Evolutionary conservation across 2,797 vertebrate species (phyloP).

Genomic region (Pithecia hirsuta): DNA sequence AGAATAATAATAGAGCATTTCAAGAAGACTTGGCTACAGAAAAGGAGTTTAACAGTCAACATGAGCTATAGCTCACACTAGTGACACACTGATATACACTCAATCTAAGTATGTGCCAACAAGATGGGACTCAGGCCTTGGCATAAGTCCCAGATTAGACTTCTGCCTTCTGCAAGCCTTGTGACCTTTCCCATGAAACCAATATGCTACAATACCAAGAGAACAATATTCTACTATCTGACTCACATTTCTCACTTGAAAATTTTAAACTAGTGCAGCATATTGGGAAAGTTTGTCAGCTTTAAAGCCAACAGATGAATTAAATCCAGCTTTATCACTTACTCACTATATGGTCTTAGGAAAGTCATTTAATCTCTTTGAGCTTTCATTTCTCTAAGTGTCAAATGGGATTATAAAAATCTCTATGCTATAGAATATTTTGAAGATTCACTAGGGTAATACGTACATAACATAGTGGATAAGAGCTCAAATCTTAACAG

Average conservation of each 20-base stretch:
- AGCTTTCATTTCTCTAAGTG: conserved; percentile 3
- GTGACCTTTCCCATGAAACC: conserved; percentile 76
- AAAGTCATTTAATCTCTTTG: not conserved
- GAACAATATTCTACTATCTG: conserved; percentile 72
- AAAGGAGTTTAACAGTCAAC: conserved; percentile 63
- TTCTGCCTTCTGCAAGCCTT: conserved; percentile 57
- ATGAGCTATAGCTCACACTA: conserved; percentile 60
- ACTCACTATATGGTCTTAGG: not conserved
- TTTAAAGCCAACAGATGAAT: not conserved
- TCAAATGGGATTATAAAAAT: not conserved
- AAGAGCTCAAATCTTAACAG: not conserved
- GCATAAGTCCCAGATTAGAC: conserved; percentile 73
- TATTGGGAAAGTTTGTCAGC: conserved; percentile 43
- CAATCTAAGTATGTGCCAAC: conserved; percentile 62
- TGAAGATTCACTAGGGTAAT: not conserved
- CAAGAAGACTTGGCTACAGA: conserved; percentile 45
- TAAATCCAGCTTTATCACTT: conserved; percentile 28
- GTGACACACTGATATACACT: conserved; percentile 70
- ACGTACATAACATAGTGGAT: not conserved
- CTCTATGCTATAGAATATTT: not conserved
- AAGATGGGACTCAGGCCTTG: conserved; percentile 66
- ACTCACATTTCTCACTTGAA: conserved; percentile 63
- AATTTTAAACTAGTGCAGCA: conserved; percentile 17
- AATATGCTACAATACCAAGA: conserved; percentile 63
- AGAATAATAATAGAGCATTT: conserved; percentile 31